phyloP scores from a whole-genome alignment of 2,888 invertebrate species.

The Pardosa pseudoannulata region DNA sequence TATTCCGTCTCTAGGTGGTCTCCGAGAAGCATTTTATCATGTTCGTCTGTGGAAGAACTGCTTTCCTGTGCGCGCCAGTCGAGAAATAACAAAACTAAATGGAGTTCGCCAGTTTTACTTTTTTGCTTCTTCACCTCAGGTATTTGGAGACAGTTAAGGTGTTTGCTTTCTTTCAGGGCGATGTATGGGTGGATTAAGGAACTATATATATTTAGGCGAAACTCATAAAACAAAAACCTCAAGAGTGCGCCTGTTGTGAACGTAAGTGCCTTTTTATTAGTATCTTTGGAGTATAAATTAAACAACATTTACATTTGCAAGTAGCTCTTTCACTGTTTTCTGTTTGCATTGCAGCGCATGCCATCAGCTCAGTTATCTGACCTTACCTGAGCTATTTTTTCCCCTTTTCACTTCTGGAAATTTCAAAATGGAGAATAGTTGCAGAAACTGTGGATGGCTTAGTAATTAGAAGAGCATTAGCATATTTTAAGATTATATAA shows the following conservation, averaged over 20 bases:
- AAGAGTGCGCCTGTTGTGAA: not conserved
- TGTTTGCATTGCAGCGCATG: too few relatives aligned
- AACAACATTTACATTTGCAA: not conserved
- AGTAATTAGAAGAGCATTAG: too few relatives aligned
- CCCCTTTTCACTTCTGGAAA: too few relatives aligned
- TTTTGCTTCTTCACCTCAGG: not conserved
- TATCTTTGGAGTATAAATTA: not conserved
- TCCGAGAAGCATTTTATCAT: not conserved
- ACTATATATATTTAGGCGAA: not conserved
- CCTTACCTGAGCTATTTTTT: too few relatives aligned
- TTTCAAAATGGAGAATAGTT: too few relatives aligned
- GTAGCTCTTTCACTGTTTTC: not conserved
- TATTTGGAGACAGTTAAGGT: not conserved
- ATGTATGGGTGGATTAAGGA: not conserved
- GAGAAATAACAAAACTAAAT: too few relatives aligned
- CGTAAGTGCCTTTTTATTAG: not conserved
- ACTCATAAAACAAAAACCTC: too few relatives aligned
- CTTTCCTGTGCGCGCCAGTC: too few relatives aligned
- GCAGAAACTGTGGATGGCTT: too few relatives aligned
- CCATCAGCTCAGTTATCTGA: too few relatives aligned
- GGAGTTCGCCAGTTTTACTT: not conserved
- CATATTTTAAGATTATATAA: too few relatives aligned
- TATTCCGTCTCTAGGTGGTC: not conserved
- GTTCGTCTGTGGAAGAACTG: not conserved
- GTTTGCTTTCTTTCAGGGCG: not conserved